Conservation (phyloP, 1,140 invertebrate species). For the Oncopeltus fasciatus region DNA sequence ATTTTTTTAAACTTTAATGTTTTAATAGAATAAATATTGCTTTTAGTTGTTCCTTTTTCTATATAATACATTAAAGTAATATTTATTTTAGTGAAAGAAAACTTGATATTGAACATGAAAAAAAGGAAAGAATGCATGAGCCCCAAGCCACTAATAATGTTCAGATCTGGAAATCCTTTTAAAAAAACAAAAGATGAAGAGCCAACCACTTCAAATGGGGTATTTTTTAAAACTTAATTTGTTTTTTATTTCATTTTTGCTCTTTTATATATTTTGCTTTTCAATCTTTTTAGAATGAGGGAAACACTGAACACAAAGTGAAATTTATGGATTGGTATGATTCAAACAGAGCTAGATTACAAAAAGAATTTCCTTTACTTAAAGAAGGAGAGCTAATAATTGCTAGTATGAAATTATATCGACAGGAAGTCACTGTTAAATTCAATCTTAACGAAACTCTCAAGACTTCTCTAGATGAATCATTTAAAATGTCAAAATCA, state of each 20-base stretch:
- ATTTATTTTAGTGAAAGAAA: slow-evolving; percentile 16
- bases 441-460: not conserved
- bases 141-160: slow-evolving; percentile 4
- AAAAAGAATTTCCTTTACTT: slow-evolving; percentile 38
- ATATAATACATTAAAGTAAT: no score
- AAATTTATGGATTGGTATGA: slow-evolving; percentile 42
- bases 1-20: no score
- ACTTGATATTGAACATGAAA: slow-evolving; percentile 17
- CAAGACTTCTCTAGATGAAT: not conserved
- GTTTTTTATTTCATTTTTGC: slow-evolving; percentile 24
- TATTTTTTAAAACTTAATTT: no score
- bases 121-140: slow-evolving; percentile 13
- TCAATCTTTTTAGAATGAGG: slow-evolving; percentile 20
- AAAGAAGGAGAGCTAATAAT: slow-evolving; percentile 37
- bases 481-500: not conserved
- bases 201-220: slow-evolving; percentile 20
- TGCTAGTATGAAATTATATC: slow-evolving; percentile 36
- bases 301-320: slow-evolving; percentile 25
- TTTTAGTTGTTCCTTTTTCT: no score
- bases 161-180: slow-evolving; percentile 12
- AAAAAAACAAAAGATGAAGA: slow-evolving; percentile 25
- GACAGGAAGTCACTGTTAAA: not conserved
- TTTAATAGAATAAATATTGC: no score
- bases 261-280: no score
- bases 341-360: slow-evolving; percentile 36